Conservation (phyloP, 2,888 invertebrate genomes). For the Drosophila lutescens region DNA sequence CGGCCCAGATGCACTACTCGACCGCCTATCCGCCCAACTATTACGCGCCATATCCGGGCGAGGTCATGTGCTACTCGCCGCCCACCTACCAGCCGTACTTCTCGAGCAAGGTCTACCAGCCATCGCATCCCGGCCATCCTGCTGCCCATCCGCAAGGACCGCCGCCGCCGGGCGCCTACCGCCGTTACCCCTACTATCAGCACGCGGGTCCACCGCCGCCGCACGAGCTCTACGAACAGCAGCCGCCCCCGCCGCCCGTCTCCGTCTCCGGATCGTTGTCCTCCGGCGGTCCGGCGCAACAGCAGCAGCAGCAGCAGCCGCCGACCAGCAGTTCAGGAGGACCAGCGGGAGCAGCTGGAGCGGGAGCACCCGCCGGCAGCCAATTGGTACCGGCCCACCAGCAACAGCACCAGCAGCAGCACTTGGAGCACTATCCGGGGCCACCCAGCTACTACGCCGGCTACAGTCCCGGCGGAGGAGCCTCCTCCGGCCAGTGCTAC, state of each 20-base stretch:
- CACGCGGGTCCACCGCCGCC: slow-evolving; percentile 67
- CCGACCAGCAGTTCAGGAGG: slow-evolving; percentile 66
- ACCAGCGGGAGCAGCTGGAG: slow-evolving; percentile 16
- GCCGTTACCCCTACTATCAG: slow-evolving; percentile 71
- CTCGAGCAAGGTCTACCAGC: slow-evolving; percentile 85
- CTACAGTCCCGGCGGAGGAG: slow-evolving; percentile 84
- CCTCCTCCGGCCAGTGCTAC: slow-evolving; percentile 85
- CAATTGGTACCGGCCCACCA: slow-evolving; percentile 84
- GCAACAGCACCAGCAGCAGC: slow-evolving; percentile 79
- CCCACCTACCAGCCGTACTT: slow-evolving; percentile 86
- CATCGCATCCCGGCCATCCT: slow-evolving; percentile 25
- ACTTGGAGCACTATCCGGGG: slow-evolving; percentile 86
- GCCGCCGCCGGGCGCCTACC: slow-evolving; percentile 74
- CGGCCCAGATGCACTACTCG: slow-evolving; percentile 84
- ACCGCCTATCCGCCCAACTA: slow-evolving; percentile 84
- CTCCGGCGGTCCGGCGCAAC: background rate
- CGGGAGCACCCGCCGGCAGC: slow-evolving; percentile 72
- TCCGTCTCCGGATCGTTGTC: slow-evolving; percentile 5
- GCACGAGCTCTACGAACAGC: slow-evolving; percentile 83
- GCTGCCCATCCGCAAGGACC: slow-evolving; percentile 73
- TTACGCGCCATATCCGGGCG: slow-evolving; percentile 84
- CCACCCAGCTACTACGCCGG: slow-evolving; percentile 86
- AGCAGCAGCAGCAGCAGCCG: slow-evolving; percentile 59
- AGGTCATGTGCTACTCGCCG: slow-evolving; percentile 85
- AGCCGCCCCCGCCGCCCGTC: slow-evolving; percentile 72